Evolutionary conservation across 2,888 invertebrate genomes (phyloP), one percentile per base, ranked within the genome.

Genomic region (Xestia xanthographa): DNA sequence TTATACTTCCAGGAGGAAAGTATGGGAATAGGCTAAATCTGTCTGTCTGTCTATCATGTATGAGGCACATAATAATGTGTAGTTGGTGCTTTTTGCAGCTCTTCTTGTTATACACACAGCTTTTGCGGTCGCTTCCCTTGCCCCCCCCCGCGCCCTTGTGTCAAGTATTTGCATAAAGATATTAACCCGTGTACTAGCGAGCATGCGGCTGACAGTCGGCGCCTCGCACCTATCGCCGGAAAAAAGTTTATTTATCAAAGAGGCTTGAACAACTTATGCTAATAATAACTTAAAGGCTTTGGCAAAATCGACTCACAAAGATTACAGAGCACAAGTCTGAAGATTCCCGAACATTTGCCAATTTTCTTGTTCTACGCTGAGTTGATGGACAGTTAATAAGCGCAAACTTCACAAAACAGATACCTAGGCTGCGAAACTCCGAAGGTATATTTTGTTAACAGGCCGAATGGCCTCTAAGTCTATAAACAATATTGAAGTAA

Each of bases 151-250:
- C 48, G 29, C 68, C 56, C 76, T 48, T 60, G 43, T 22, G 50
- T 71, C 56, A 67, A 77, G 72, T 66, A 83, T 83, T 79, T 68
- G 83, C 79, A 76, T 83, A 76, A 83, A 82, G 69, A 76, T 82
- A 83, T 83, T 71, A 75, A 68, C 50, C 66, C 71, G 53, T 74
- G 76, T 74, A 76, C 66, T 74, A 63, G 76, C 71, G 56, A 60
- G 74, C 71, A 75, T 79, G 82, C 68, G 29, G 62, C 73, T 82
- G 77, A 82, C 82, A 82, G 77, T 69, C 58, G 77, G 68, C 65
- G 62, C 56, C 34, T 45, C 73, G 65, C 72, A 38, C 50, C 66
- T 34, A 29, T 29, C 11, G 38, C 43, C 17, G 34, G n/a, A 26
- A 73, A 69, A 75, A 69, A 72, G 58, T 66, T 58, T 56, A 48